These are phyloP conservation scores for Chrysolophus pictus DNA, from an alignment of 2,797 vertebrate species.

Conservation along the genomic window DNA sequence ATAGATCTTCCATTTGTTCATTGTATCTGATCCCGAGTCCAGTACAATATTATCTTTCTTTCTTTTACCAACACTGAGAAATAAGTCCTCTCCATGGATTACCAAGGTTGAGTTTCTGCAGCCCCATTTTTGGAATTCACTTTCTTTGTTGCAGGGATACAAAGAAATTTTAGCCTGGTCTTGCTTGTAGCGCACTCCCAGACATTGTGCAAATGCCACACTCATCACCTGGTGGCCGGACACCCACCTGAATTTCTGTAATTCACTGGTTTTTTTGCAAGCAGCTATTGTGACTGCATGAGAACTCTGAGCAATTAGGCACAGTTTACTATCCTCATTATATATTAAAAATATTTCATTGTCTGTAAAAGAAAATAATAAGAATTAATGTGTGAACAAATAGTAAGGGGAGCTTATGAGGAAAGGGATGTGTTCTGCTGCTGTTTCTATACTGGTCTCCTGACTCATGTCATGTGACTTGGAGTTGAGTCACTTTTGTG, in stretches of 20 bases:
- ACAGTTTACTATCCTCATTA: conserved; percentile 87
- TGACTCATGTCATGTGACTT: not conserved
- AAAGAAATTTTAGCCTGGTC: conserved; percentile 83
- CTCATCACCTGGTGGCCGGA: conserved; percentile 86
- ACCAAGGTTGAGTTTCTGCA: conserved; percentile 91
- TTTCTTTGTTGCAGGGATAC: conserved; percentile 85
- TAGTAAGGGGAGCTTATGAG: not conserved
- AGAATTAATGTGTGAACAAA: not conserved
- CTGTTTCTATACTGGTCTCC: not conserved
- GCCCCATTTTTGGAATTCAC: conserved; percentile 87
- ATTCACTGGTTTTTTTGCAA: conserved; percentile 79
- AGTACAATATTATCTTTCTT: conserved; percentile 82
- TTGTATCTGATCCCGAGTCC: conserved; percentile 76
- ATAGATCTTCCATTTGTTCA: conserved; percentile 89
- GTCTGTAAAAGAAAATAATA: conserved; percentile 76
- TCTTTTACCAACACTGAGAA: conserved; percentile 86
- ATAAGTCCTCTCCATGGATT: conserved; percentile 82
- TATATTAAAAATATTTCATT: conserved; percentile 86
- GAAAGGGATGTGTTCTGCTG: not conserved
- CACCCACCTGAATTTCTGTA: conserved; percentile 90
- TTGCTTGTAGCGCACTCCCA: conserved; percentile 81
- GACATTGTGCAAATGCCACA: conserved; percentile 84
- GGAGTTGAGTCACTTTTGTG: not conserved
- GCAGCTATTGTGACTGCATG: conserved; percentile 61
- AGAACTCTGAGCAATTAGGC: conserved; percentile 78